A percentile compares a stretch with the other conserved stretches of the same genome.
Evolutionary conservation across 2,797 vertebrate species (phyloP).

Genomic region (Sebastolobus alascanus): DNA sequence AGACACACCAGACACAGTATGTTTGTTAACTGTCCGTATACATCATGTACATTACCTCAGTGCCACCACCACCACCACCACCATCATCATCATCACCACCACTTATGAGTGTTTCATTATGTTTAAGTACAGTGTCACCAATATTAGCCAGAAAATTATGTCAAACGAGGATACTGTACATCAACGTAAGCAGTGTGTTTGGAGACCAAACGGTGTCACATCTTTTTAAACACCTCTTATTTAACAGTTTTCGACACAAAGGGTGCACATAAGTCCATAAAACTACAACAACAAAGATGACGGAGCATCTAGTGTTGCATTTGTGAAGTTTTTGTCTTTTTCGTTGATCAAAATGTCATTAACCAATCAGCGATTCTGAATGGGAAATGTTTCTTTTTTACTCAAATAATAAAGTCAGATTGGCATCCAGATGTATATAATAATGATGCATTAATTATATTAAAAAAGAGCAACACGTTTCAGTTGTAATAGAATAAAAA

Average conservation of each 20-base stretch:
- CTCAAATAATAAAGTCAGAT: background rate
- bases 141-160: background rate
- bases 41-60: conserved; percentile 19
- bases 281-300: background rate
- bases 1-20: background rate
- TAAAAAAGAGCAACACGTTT: background rate
- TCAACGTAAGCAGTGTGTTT: background rate
- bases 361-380: background rate
- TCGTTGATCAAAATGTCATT: background rate
- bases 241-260: background rate
- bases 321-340: background rate
- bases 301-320: background rate
- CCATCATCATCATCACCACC: conserved; percentile 11
- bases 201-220: background rate
- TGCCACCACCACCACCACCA: conserved; percentile 47
- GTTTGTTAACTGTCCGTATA: conserved; percentile 2
- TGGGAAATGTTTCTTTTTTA: background rate
- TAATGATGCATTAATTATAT: background rate
- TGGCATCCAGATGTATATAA: background rate
- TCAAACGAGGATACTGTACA: background rate
- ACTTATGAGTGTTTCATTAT: background rate
- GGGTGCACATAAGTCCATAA: background rate
- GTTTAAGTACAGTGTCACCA: conserved; percentile 14
- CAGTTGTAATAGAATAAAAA: background rate
- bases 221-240: background rate